Evolutionary conservation across 2,113 vertebrate species (phyloP), one percentile per base, ranked within the genome.

Genomic region (Eublepharis macularius): DNA sequence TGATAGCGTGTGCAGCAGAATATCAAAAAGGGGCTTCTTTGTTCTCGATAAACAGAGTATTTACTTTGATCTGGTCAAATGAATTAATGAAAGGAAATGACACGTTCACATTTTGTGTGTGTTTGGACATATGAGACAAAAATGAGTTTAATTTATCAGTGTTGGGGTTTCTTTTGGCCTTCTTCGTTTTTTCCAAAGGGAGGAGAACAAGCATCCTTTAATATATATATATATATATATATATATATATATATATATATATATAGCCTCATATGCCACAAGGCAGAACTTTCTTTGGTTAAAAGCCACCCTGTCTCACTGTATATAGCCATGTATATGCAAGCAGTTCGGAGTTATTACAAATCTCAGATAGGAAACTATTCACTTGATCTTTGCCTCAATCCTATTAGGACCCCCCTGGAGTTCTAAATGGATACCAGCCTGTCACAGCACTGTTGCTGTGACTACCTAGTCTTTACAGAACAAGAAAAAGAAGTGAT

Each of bases 1-100:
- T 97, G 98, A 98, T 96, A 91, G 95, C 7, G 87, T 95, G 94
- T 93, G 94, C 89, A 83, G 68, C 93, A 86, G 95, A 96, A 97
- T 96, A 96, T 92, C 93, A 96, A 95, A 96, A 94, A 94, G 94
- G 94, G 11, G 36, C 54, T 92, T 94, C 97, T 98, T 98, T 99
- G 98, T 98, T 98, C 97, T 96, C 95, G 95, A 86, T 96, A 97
- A 98, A 98, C 94, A 97, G 97, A 97, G 95, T 98, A 97, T 97
- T 98, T 97, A 98, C 97, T 98, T 97, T 97, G 97, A 98, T 97
- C 96, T 97, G 96, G 94, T 95, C 97, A 96, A 95, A 94, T 94
- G 94, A 95, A 96, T 96, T 95, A 94, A 95, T 95, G 95, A 96
- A 95, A 95, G 92, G 93, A 95, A 96, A 94, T 87, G 83, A 93